Base-by-base conservation (phyloP, 2,888 invertebrate species). In the Schizotus pectinicornis region DNA sequence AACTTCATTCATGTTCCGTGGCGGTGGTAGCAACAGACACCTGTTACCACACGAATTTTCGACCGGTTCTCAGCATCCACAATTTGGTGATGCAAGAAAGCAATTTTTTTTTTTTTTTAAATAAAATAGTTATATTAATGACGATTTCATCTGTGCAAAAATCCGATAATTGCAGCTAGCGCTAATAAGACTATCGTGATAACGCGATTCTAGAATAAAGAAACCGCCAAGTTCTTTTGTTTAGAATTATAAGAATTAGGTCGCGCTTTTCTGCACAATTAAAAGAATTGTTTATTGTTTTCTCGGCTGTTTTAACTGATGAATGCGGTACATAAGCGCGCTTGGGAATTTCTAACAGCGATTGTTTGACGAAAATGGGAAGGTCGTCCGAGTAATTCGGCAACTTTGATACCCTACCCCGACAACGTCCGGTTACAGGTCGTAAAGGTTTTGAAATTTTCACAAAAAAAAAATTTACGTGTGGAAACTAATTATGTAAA, bases 221-320 rank as follows among this genome's bases (percentile, higher is more conserved):
- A 22, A 22, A 22, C 22, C 22, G 5, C 3, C 22, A 22, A 22
- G 5, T 22, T 22, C 22, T 22, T 22, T 49, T 49, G 49, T 49
- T 32, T 49, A 48, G 36, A n/a, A 45, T 45, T 33, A 45, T 49
- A 30, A 49, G 22, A 49, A 49, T 49, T 38, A n/a, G 49, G 49
- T 49, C 49, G 49, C 49, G 33, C 49, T 31, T 49, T 49, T 49
- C 49, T 49, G 49, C 49, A 49, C 49, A 49, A 49, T 49, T 49
- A 36, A 49, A 49, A 32, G 49, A 49, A 32, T 6, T 6, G 33
- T 14, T 22, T 49, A 49, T 49, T 49, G 49, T 49, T 49, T 22
- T 22, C 22, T 22, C 45, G 12, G 32, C 11, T 14, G 6, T 45
- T 45, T 30, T 13, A 49, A 32, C 49, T 32, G 39, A 38, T 32